These are phyloP conservation scores for Crossaster papposus DNA, from an alignment of 53 echinoderm and acorn worm genomes.

Conservation along the genomic window DNA sequence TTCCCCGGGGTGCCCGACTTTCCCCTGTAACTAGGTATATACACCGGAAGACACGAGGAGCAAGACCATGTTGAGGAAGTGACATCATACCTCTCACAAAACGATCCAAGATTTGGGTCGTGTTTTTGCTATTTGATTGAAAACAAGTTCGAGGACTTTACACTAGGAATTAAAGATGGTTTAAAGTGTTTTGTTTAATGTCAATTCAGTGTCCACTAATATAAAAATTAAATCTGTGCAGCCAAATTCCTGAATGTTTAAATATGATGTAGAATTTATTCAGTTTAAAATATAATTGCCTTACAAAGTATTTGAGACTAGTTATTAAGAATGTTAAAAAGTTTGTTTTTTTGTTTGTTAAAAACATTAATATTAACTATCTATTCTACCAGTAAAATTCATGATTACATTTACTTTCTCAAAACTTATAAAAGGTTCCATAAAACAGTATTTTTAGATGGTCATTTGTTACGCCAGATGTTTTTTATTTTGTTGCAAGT, in stretches of 20 bases:
- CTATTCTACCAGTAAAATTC: no score
- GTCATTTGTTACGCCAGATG: no score
- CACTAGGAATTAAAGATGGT: background rate
- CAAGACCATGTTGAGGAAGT: conserved; percentile 12
- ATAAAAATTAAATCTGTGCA: background rate
- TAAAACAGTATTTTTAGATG: no score
- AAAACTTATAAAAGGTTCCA: background rate
- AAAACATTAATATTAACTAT: no score
- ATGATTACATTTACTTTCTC: background rate
- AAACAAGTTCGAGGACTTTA: background rate
- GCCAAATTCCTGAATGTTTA: no score
- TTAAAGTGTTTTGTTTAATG: background rate
- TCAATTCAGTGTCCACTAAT: background rate
- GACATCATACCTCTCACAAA: background rate
- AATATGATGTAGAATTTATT: no score
- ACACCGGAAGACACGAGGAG: conserved; percentile 35
- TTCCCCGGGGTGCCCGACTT: background rate
- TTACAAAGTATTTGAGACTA: no score
- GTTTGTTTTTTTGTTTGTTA: no score
- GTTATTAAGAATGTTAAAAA: no score
- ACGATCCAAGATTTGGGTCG: background rate
- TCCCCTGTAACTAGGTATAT: background rate
- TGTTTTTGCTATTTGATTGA: background rate
- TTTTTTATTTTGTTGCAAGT: background rate
- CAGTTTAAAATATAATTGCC: no score